phyloP scores from a whole-genome alignment of 2,797 vertebrate genomes.

The Discoglossus pictus region DNA sequence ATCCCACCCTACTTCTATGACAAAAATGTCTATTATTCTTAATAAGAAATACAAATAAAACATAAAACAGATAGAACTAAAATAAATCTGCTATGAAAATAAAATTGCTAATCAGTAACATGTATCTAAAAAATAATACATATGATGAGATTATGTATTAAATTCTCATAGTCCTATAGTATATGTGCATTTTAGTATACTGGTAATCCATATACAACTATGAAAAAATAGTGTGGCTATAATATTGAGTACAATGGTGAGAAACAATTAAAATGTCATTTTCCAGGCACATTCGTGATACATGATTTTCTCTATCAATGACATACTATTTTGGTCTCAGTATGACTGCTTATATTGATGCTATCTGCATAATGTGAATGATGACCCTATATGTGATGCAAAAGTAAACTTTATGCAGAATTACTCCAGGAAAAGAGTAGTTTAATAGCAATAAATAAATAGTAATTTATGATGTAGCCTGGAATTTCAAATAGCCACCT shows the following conservation, averaged over 20 bases:
- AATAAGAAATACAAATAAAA: no score
- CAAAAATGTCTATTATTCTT: no score
- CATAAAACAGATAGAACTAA: no score
- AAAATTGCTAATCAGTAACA: no score
- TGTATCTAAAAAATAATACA: no score
- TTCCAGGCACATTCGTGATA: slow-evolving; percentile 32
- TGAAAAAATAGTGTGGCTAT: neutral
- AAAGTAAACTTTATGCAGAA: slow-evolving; percentile 51
- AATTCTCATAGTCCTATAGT: no score
- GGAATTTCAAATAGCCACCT: slow-evolving; percentile 25
- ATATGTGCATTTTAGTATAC: no score
- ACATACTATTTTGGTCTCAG: slow-evolving; percentile 31
- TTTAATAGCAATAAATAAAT: slow-evolving; percentile 48
- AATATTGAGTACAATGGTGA: slow-evolving; percentile 20
- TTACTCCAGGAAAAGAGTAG: slow-evolving; percentile 32
- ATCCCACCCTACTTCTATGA: no score
- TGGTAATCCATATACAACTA: no score
- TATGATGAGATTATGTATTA: no score
- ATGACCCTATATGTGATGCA: slow-evolving; percentile 45
- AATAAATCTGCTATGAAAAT: no score
- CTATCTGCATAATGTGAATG: slow-evolving; percentile 51
- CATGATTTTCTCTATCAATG: slow-evolving; percentile 35
- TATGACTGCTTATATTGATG: slow-evolving; percentile 35
- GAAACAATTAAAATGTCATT: slow-evolving; percentile 46
- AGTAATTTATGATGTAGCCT: slow-evolving; percentile 21